Evolutionary conservation across 2,888 invertebrate species (phyloP), one percentile per base, ranked within the genome.

Genomic region (Synanthedon myopaeformis): DNA sequence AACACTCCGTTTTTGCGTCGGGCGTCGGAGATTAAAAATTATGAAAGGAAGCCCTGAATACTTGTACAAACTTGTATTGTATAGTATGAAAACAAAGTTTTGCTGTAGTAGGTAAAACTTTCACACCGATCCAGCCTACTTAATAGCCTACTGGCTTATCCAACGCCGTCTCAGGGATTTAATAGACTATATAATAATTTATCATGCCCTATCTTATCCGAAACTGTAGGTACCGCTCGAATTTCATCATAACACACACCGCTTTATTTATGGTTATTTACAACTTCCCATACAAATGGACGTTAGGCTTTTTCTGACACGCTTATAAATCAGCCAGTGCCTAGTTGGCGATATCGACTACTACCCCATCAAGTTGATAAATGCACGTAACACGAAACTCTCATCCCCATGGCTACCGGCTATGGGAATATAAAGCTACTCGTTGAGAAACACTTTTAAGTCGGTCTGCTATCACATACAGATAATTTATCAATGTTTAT

Each of bases 401-500:
- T 66, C 67, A 68, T 59, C 68, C 68, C 68, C 63, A 62, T 61
- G 56, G 60, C 53, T 55, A 49, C 23, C 14, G 61, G 61, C 61
- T 55, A 57, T 58, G 35, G 59, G 61, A 65, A 61, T 65, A 69
- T 64, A 64, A 65, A 63, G 62, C 62, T 57, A 59, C 53, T 60
- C 57, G 49, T 56, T 56, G 56, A 64, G 65, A 63, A 71, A 65
- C 72, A 73, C 71, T 75, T 78, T 78, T 67, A 74, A 79, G 76
- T 71, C 70, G 67, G 64, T 61, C 64, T 66, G 69, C 66, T 70
- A 77, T 77, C 70, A 49, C 45, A 76, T 73, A 68, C 62, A 71
- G 64, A 78, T 79, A 76, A 82, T 83, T 82, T 82, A 81, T 84
- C 81, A 81, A 69, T 67, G 69, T 78, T 76, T 82, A 81, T 83